phyloP scores from a whole-genome alignment of 2,797 vertebrate genomes.

The Chrysolophus pictus region DNA sequence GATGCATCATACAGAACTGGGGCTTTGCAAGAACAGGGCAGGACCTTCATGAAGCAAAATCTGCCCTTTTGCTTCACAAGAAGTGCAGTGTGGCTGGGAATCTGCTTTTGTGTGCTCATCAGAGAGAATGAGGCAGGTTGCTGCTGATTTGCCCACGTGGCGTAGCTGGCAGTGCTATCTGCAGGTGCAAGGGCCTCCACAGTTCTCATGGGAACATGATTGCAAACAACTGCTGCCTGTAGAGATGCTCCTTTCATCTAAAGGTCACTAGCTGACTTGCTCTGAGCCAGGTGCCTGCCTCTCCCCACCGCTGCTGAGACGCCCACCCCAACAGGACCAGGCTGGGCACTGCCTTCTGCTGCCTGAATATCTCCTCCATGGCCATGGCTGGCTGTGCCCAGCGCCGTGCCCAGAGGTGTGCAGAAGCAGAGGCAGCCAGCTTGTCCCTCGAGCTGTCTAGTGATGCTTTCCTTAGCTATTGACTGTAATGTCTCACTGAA shows the following conservation, averaged over 20 bases:
- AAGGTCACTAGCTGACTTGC: neutral
- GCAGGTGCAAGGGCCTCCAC: neutral
- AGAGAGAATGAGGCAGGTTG: neutral
- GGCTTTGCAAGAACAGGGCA: neutral
- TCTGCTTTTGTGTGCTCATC: neutral
- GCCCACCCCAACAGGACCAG: neutral
- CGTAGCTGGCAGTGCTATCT: too few relatives aligned
- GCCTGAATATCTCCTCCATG: accelerated
- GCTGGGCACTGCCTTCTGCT: neutral
- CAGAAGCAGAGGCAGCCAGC: neutral
- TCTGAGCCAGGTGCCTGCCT: neutral
- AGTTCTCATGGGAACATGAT: too few relatives aligned
- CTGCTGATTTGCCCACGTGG: neutral
- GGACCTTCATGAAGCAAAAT: neutral
- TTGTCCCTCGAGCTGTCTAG: constrained; percentile 44
- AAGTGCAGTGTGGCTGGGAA: accelerated
- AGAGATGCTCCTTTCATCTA: neutral
- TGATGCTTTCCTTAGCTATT: neutral
- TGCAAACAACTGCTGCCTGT: neutral
- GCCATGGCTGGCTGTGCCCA: neutral
- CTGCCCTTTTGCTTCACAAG: neutral
- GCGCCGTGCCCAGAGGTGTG: neutral
- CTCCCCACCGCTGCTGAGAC: neutral
- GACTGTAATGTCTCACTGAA: neutral
- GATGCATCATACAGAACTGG: neutral